Evolutionary conservation across 2,888 invertebrate species (phyloP), one percentile per base, ranked within the genome.

Genomic region (Cataglyphis altisquamis): DNA sequence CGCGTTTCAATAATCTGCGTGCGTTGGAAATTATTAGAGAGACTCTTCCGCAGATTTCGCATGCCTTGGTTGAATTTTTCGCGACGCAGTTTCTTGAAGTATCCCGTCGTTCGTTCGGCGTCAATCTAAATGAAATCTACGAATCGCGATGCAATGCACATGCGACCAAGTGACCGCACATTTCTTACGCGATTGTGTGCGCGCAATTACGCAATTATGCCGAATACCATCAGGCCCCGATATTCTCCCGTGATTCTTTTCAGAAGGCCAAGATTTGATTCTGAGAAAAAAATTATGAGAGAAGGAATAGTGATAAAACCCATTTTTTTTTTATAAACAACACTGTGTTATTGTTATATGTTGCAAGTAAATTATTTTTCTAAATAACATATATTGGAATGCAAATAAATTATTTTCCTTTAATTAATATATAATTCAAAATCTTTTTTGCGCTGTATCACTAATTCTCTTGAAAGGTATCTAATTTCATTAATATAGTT

Each of bases 71-170:
- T 45, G 6, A 21, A 52, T 68, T 72, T 84, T 85, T 85, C 72
- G 66, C 72, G 12, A 21, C 3, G 80, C 55, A 63, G 52, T 78
- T 86, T 86, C 72, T 52, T 52, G 55, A 73, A n/a, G 55, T 29
- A 62, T 62, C 32, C 67, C 85, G 73, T 82, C 82, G 82, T 68
- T 85, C 84, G 63, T 70, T 83, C 39, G 68, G 70, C 81, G 81
- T 75, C 89, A 78, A 88, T 88, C 88, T 89, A 88, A 88, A 89
- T 88, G 84, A 88, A 88, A 88, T 88, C 88, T 89, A 36, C 5
- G 78, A 57, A 70, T 87, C 85, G 73, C 68, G 57, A 32, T 39
- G 41, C 67, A 9, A 10, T 21, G 63, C 63, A 60, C 6, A 32
- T 21, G 63, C 62, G 64, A 48, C 41, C 29, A 70, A 41, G 63